phyloP scores from a whole-genome alignment of 2,797 vertebrate species.

The Enteromius trimaculatus region DNA sequence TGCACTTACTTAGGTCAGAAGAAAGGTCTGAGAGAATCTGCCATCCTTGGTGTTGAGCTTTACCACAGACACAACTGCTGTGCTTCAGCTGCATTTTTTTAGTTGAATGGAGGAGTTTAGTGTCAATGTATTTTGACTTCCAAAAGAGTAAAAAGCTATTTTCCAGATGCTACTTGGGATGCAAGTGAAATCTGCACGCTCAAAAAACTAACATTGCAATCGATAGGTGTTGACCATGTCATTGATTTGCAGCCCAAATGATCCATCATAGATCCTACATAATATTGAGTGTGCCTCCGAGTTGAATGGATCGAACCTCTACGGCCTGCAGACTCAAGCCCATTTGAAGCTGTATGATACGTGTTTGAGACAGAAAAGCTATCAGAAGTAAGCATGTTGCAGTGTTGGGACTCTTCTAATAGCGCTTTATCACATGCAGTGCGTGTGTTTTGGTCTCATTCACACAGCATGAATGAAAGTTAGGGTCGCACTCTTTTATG shows the following conservation, averaged over 20 bases:
- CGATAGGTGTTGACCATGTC: conserved; percentile 42
- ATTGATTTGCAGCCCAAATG: conserved; percentile 47
- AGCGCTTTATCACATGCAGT: neutral
- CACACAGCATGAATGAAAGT: conserved; percentile 13
- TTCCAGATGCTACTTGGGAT: conserved; percentile 7
- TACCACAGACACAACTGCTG: neutral
- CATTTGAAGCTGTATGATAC: conserved; percentile 34
- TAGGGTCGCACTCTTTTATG: neutral
- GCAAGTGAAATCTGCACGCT: conserved; percentile 36
- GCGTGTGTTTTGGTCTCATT: conserved; percentile 12
- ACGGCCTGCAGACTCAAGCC: conserved; percentile 29
- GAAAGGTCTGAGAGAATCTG: neutral
- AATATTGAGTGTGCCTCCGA: conserved; percentile 24
- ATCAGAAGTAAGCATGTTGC: conserved; percentile 36
- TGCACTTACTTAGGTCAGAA: neutral
- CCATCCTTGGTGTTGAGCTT: conserved; percentile 51
- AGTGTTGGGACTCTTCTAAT: conserved; percentile 6
- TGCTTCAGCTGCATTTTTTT: neutral
- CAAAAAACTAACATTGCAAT: conserved; percentile 40
- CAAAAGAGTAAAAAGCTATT: conserved; percentile 13
- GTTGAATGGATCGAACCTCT: conserved; percentile 33
- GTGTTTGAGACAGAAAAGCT: conserved; percentile 7
- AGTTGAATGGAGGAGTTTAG: neutral
- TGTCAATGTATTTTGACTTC: neutral
- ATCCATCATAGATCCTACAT: conserved; percentile 48